Evolutionary conservation across 2,888 invertebrate genomes (phyloP).

Genomic region (Mythimna albipuncta): DNA sequence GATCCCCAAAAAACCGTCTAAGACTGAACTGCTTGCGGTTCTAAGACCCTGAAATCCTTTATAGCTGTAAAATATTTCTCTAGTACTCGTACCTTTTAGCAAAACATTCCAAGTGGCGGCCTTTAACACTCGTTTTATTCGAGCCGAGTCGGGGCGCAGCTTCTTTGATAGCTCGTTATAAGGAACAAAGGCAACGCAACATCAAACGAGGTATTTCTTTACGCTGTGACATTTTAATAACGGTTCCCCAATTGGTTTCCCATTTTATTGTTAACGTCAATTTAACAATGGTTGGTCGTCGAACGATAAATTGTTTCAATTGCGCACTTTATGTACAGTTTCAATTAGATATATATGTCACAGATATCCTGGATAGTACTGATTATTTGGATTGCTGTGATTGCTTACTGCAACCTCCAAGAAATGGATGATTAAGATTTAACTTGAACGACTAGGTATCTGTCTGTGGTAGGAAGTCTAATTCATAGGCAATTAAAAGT

Average conservation of each 20-base stretch:
- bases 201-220: conserved; percentile 83
- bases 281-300: conserved; percentile 68
- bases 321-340: conserved; percentile 38
- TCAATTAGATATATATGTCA: conserved; percentile 26
- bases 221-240: conserved; percentile 80
- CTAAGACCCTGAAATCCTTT: conserved; percentile 52
- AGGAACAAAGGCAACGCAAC: conserved; percentile 81
- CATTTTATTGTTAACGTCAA: conserved; percentile 76
- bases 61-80: conserved; percentile 63
- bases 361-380: conserved; percentile 13
- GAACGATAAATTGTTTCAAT: conserved; percentile 67
- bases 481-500: neutral
- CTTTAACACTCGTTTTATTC: conserved; percentile 78
- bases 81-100: conserved; percentile 73
- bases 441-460: neutral
- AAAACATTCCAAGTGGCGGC: conserved; percentile 68
- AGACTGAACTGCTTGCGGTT: conserved; percentile 28
- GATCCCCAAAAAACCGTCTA: conserved; percentile 2
- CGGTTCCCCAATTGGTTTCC: conserved; percentile 75
- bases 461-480: neutral
- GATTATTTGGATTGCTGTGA: conserved; percentile 7
- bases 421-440: neutral
- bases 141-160: conserved; percentile 67
- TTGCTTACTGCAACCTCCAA: neutral
- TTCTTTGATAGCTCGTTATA: conserved; percentile 81